phyloP scores from a whole-genome alignment of 2,113 vertebrate genomes.

The Sitta europaea region DNA sequence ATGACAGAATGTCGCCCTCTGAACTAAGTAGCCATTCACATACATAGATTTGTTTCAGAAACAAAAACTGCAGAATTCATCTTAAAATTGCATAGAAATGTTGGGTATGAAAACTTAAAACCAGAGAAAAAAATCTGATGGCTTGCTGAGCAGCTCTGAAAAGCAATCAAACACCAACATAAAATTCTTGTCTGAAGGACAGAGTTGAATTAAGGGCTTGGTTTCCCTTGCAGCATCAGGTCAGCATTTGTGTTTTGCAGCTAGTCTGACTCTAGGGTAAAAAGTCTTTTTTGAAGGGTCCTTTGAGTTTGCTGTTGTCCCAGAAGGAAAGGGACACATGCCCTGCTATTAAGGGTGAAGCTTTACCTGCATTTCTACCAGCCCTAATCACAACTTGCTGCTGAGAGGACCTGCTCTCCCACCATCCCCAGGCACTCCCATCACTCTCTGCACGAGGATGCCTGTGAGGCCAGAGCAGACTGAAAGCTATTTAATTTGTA shows the following conservation, averaged over 20 bases:
- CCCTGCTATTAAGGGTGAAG: not conserved
- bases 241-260: not conserved
- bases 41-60: not conserved
- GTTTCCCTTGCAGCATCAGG: not conserved
- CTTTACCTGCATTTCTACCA: not conserved
- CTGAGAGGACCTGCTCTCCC: not conserved
- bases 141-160: not conserved
- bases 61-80: not conserved
- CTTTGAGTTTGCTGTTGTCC: not conserved
- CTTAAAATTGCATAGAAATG: not conserved
- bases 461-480: not conserved
- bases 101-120: not conserved
- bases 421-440: not conserved
- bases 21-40: not conserved
- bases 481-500: not conserved
- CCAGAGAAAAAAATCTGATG: not conserved
- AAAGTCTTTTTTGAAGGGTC: not conserved
- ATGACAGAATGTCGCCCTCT: not conserved
- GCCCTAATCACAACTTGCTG: not conserved
- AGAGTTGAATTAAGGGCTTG: not conserved
- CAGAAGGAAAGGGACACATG: not conserved
- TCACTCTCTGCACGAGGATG: not conserved
- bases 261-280: not conserved
- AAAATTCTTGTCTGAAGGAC: not conserved
- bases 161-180: not conserved